Evolutionary conservation across 2,797 vertebrate genomes (phyloP).

Genomic region (Cetoscarus ocellatus): DNA sequence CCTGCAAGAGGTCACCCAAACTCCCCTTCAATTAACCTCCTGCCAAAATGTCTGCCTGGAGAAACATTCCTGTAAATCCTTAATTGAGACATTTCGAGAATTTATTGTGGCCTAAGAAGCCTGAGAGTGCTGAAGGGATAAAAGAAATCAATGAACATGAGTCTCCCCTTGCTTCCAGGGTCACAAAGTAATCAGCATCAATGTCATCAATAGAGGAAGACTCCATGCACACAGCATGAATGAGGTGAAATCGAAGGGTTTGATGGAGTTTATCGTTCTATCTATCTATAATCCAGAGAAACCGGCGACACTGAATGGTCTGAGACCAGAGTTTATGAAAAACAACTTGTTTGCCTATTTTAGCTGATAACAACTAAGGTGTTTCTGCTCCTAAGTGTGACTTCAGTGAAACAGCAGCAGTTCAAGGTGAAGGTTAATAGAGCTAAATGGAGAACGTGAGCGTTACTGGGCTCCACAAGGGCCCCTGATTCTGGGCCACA

Average conservation of each 20-base stretch:
- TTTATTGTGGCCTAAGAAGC: constrained; percentile 8
- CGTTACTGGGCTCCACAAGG: constrained; percentile 35
- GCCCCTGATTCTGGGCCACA: constrained; percentile 63
- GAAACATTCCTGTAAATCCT: background rate
- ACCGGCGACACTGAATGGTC: background rate
- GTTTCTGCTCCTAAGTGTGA: constrained; percentile 13
- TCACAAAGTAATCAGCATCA: constrained; percentile 31
- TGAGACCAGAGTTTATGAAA: background rate
- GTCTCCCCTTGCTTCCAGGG: constrained; percentile 8
- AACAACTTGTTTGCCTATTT: background rate
- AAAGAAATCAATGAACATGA: constrained; percentile 30
- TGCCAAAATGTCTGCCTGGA: constrained; percentile 2
- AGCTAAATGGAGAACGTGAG: constrained; percentile 62
- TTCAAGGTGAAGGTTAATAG: constrained; percentile 64
- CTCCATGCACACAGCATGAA: background rate
- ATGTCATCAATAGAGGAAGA: constrained; percentile 1
- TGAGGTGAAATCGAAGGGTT: constrained; percentile 4
- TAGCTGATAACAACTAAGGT: constrained; percentile 11
- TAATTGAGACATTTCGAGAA: constrained; percentile 12
- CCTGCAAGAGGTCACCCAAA: background rate
- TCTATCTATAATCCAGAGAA: background rate
- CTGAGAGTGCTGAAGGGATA: constrained; percentile 21
- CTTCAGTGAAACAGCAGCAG: constrained; percentile 38
- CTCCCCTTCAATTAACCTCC: constrained; percentile 15
- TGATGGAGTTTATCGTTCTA: background rate